Conservation (phyloP, 2,113 vertebrate genomes). For the Phoenicopterus ruber region DNA sequence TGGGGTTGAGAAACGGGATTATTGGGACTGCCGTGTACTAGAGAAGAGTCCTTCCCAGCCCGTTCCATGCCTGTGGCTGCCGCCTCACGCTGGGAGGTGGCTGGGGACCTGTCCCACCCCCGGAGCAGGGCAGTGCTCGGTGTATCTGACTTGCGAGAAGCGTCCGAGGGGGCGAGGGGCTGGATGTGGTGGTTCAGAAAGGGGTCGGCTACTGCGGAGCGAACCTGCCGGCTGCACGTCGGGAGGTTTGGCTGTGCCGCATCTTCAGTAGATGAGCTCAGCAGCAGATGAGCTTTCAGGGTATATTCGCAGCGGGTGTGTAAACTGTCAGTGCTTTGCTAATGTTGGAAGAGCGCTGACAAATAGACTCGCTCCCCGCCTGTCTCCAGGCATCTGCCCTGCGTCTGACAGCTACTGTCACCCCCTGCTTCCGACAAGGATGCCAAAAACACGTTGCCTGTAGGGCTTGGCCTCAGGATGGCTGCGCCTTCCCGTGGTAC, state of each 20-base stretch:
- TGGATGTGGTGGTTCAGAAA: neutral
- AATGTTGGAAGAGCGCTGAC: neutral
- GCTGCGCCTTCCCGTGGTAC: neutral
- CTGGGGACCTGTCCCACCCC: neutral
- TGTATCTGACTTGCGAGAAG: neutral
- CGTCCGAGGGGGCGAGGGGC: rapidly evolving
- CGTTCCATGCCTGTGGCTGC: neutral
- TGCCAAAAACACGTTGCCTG: rapidly evolving
- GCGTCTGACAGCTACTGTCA: neutral
- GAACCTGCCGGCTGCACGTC: rapidly evolving
- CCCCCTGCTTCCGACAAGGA: neutral
- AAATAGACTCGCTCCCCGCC: rapidly evolving
- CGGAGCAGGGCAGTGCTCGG: neutral
- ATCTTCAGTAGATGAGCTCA: rapidly evolving
- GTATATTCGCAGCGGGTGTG: rapidly evolving
- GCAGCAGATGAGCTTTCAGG: neutral
- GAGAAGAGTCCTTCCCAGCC: neutral
- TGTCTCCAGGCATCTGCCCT: neutral
- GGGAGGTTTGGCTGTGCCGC: neutral
- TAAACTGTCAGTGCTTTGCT: neutral
- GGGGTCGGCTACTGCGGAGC: rapidly evolving
- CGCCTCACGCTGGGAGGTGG: rapidly evolving
- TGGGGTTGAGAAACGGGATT: neutral
- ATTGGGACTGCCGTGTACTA: rapidly evolving
- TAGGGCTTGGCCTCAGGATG: neutral